Base-by-base conservation (phyloP, 2,113 vertebrate species). In the Prunella himalayana region DNA sequence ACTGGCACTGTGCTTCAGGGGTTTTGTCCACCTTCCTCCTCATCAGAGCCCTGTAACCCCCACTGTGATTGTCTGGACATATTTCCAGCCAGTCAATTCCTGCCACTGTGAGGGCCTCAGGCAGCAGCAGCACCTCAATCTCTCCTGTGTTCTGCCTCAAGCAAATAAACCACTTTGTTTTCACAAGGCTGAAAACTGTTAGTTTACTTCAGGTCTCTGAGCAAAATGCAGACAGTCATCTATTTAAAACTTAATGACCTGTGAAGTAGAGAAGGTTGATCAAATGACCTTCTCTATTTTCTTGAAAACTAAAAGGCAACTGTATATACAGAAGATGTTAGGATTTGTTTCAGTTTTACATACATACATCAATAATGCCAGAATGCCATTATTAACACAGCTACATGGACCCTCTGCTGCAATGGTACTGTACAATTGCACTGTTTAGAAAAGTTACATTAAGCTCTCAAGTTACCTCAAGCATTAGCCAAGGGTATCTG, bases 151-250 rank as follows among this genome's bases (percentile, higher is more conserved):
- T 88, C 85, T 77, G 75, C 75, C 88, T 80, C 63, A 54, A 93
- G 90, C 79, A 92, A 96, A 96, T 82, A 80, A 90, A 94, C 31
- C 57, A 76, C 80, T 94, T 87, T 82, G 78, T 91, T 95, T 95
- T 65, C 92, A 88, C 51, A 83, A 66, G 90, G 54, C 79, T 65
- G 66, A 85, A 88, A 95, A 79, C 41, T 82, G 53, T 56, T 88
- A 64, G 57, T 85, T 93, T 90, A 85, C 66, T 82, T 63, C 88
- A 73, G 50, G 63, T 72, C 76, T 69, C 90, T 51, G 45, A 90
- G 71, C 31, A 88, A 80, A 95, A 88, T 2, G 35, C 59, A 94
- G 70, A 50, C 45, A 18, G 71, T 80, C 75, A 86, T 72, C 85
- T 72, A 72, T 88, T 53, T 92, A 86, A 95, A 93, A 83, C 63